Conservation (phyloP, 2,797 vertebrate species). For the Salmo trutta region DNA sequence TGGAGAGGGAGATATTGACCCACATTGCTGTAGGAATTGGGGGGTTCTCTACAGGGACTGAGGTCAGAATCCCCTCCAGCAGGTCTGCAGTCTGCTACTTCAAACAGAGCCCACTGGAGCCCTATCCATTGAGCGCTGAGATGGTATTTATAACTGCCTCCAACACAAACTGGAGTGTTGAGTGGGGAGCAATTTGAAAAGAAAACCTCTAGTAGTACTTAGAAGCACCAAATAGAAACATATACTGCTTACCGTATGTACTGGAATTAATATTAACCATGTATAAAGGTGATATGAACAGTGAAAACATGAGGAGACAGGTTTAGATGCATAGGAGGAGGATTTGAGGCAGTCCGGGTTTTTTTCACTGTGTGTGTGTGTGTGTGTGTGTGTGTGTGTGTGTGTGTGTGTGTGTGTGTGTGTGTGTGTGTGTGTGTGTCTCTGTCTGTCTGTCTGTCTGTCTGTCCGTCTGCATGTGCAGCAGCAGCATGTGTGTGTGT, state of each 20-base stretch:
- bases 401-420: no score
- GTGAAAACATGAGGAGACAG: constrained; percentile 41
- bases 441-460: no score
- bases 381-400: no score
- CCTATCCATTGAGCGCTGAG: constrained; percentile 75
- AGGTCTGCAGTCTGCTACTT: constrained; percentile 81
- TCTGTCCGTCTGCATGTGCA: background rate
- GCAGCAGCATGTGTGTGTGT: constrained; percentile 24
- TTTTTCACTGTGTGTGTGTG: constrained; percentile 34
- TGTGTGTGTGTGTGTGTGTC: no score
- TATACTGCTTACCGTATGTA: constrained; percentile 70
- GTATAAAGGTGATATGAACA: constrained; percentile 58
- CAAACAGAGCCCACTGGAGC: constrained; percentile 79
- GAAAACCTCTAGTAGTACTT: constrained; percentile 56
- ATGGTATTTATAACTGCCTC: constrained; percentile 78
- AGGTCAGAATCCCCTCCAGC: constrained; percentile 79
- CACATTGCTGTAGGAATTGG: constrained; percentile 77
- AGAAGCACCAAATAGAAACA: constrained; percentile 50
- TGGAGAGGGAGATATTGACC: constrained; percentile 76
- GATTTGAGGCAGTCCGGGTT: constrained; percentile 11
- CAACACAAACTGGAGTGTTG: constrained; percentile 67
- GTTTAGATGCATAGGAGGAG: constrained; percentile 15
- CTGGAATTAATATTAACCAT: constrained; percentile 38
- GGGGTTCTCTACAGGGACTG: constrained; percentile 74
- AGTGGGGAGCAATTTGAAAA: constrained; percentile 70